Conservation (phyloP, 1,140 invertebrate genomes). For the Caenorhabditis remanei region DNA sequence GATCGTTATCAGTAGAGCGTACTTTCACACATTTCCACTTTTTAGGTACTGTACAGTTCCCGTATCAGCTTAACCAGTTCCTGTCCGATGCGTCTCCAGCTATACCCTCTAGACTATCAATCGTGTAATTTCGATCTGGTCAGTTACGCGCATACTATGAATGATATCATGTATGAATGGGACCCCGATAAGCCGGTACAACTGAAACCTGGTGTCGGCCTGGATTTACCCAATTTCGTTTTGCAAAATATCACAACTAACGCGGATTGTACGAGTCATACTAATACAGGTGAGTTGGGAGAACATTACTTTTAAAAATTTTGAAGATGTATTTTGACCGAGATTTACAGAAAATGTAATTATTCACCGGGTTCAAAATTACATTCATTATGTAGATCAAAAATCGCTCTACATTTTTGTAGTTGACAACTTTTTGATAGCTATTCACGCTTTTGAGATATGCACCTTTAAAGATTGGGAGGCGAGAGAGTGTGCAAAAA, state of each 20-base stretch:
- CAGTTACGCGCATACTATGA: constrained; percentile 68
- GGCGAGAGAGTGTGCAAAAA: no score
- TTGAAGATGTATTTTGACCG: neutral
- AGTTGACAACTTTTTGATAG: no score
- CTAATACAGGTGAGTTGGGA: constrained; percentile 65
- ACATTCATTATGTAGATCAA: no score
- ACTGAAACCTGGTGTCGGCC: constrained; percentile 62
- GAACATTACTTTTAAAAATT: neutral
- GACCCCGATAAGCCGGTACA: constrained; percentile 56
- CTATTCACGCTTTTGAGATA: no score
- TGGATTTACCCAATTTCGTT: constrained; percentile 67
- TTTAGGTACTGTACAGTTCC: constrained; percentile 66
- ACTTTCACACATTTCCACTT: neutral
- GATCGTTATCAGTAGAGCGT: neutral
- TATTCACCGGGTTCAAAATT: no score
- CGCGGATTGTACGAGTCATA: constrained; percentile 68
- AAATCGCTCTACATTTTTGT: no score
- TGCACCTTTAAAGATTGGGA: no score
- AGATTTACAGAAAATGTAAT: no score
- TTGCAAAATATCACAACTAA: constrained; percentile 58
- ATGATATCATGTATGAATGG: constrained; percentile 69
- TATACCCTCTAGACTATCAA: constrained; percentile 67
- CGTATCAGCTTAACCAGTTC: constrained; percentile 63
- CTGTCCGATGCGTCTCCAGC: constrained; percentile 66
- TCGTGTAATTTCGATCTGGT: constrained; percentile 66